Evolutionary conservation across 92 coral and sea anemone species (phyloP).

Genomic region (Zoanthus sociatus): DNA sequence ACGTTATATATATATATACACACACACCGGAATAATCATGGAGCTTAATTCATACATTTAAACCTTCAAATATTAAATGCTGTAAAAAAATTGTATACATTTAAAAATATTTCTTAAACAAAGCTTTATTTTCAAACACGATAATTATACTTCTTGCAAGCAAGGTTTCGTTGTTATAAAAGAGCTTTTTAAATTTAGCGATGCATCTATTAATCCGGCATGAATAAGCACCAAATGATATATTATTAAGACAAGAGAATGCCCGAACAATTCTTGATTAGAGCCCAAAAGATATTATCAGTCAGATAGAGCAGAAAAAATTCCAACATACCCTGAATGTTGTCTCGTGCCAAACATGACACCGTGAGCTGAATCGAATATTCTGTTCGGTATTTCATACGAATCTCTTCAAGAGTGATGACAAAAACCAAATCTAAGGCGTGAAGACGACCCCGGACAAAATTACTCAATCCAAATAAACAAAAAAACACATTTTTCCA

Average conservation of each 20-base stretch:
- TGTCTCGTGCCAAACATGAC: slow-evolving; percentile 18
- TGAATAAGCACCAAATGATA: not conserved
- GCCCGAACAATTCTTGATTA: not conserved
- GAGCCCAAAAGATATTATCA: slow-evolving; percentile 31
- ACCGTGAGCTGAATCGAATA: slow-evolving; percentile 12
- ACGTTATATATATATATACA: not conserved
- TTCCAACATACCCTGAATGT: slow-evolving; percentile 25
- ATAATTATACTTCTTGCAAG: not conserved
- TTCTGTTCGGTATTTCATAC: not conserved
- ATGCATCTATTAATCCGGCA: not conserved
- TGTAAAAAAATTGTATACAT: not conserved
- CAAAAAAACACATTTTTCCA: not conserved
- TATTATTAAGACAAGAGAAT: not conserved
- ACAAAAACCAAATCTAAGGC: not conserved
- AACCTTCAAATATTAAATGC: not conserved
- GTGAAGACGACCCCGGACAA: not conserved
- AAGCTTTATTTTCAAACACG: not conserved
- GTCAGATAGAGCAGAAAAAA: slow-evolving; percentile 1
- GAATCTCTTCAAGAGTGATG: slow-evolving; percentile 16
- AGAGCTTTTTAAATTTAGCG: not conserved
- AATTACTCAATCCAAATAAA: not conserved
- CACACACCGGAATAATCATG: not conserved
- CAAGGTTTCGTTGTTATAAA: not conserved
- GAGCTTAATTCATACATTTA: not conserved
- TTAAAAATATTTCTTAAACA: not conserved